These are phyloP conservation scores for Daktulosphaira vitifoliae DNA, from an alignment of 1,140 invertebrate genomes.

Conservation along the genomic window DNA sequence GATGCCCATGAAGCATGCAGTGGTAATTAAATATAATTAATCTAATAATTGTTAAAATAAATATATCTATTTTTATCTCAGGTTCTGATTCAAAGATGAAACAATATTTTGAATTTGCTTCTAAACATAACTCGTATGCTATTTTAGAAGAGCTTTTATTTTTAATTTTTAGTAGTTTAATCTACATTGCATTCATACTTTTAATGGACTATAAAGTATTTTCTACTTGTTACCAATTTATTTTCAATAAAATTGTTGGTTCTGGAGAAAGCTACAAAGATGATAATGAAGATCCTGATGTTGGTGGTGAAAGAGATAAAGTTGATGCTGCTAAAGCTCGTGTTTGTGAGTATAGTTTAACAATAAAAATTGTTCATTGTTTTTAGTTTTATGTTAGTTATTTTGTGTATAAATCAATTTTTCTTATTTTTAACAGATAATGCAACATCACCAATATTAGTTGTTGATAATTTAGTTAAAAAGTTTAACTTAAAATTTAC, in stretches of 20 bases:
- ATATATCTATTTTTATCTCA: no score
- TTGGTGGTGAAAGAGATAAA: slow-evolving; percentile 35
- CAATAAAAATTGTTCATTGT: background rate
- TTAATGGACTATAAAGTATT: slow-evolving; percentile 34
- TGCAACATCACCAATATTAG: slow-evolving; percentile 19
- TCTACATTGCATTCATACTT: slow-evolving; percentile 33
- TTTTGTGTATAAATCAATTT: no score
- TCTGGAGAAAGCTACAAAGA: background rate
- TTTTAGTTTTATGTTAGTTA: no score
- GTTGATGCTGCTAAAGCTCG: slow-evolving; percentile 29
- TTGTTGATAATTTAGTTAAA: slow-evolving; percentile 37
- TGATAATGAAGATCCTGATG: slow-evolving; percentile 30
- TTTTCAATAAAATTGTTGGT: slow-evolving; percentile 15
- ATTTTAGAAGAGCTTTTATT: slow-evolving; percentile 28
- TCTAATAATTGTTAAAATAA: no score
- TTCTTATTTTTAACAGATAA: slow-evolving; percentile 4
- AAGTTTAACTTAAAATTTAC: slow-evolving; percentile 37
- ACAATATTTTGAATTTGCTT: slow-evolving; percentile 8
- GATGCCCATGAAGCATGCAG: background rate
- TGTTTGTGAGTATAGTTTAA: background rate
- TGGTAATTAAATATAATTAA: background rate
- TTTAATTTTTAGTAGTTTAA: slow-evolving; percentile 32
- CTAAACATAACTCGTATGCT: background rate
- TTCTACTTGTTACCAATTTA: slow-evolving; percentile 2
- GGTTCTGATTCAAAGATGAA: no score